Evolutionary conservation across 2,113 vertebrate species (phyloP), one percentile per base, ranked within the genome.

Genomic region (Rhagologus leucostigma): DNA sequence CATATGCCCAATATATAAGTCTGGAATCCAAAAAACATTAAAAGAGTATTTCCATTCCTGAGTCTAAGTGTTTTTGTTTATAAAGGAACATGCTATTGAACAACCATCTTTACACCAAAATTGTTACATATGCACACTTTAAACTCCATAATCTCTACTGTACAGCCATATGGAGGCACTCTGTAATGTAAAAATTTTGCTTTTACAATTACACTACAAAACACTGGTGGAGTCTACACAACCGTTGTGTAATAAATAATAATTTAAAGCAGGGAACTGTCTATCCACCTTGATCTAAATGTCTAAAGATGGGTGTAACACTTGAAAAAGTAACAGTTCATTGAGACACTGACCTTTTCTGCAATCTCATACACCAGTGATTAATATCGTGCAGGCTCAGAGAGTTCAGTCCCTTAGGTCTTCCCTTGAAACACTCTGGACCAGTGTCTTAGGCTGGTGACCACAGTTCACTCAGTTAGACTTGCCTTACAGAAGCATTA

Each of bases 401-500:
- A 18, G 23, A 69, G 12, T 30, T 69, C 42, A 47, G 13, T 33
- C 35, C 19, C 41, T 73, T 11, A 52, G 24, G 7, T 65, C 26
- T 73, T 70, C 20, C 30, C 23, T 47, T 47, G 18, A 79, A 82
- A 83, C 13, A 20, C 10, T 52, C 19, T 19, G 18, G 50, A 39
- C 8, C 27, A 26, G 24, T 27, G 57, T 46, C 60, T 84, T n/a
- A 30, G 47, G 20, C 20, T 62, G 29, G 8, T 64, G 67, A 44
- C n/a, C 46, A 53, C 19, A 33, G 16, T 46, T 73, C 29, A 30
- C 32, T 60, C 41, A 30, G 56, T 20, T 33, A 56, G 13, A 55
- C 16, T 1, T 57, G 75, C 0, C 0, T 71, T 42, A 64, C 24
- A 53, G 13, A 76, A 69, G 44, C 2, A 3, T 29, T 42, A 49